These are phyloP conservation scores for Chloroclystis v-ata DNA, from an alignment of 2,888 invertebrate species.

Conservation along the genomic window DNA sequence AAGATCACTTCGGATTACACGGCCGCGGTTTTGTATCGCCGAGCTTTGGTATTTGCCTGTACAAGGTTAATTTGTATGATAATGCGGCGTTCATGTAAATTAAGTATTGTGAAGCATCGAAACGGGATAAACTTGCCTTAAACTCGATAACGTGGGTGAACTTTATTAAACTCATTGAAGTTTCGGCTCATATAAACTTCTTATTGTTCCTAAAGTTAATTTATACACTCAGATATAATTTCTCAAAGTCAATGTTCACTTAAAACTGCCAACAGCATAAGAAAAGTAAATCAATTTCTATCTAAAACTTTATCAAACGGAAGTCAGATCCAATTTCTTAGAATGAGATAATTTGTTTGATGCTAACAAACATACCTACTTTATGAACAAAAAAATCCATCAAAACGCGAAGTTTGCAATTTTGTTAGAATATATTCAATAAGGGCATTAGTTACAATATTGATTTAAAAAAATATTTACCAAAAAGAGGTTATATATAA, in stretches of 20 bases:
- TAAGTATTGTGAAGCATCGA: constrained; percentile 14
- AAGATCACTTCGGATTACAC: constrained; percentile 15
- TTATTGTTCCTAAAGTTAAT: too few species aligned
- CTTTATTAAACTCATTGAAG: constrained; percentile 1
- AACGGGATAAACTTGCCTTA: constrained; percentile 9
- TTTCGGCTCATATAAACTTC: not conserved
- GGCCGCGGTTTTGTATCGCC: constrained; percentile 18
- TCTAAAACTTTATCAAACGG: constrained; percentile 1
- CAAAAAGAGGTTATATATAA: too few species aligned
- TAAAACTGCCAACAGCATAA: not conserved
- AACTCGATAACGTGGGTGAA: constrained; percentile 3
- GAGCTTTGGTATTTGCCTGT: constrained; percentile 23
- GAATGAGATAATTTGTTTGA: too few species aligned
- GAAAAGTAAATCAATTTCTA: constrained; percentile 3
- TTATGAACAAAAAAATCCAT: too few species aligned
- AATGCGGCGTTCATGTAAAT: constrained; percentile 31
- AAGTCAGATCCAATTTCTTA: not conserved
- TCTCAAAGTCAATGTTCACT: not conserved
- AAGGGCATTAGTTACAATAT: too few species aligned
- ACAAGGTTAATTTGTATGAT: constrained; percentile 30
- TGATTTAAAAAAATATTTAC: too few species aligned
- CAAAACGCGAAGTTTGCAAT: too few species aligned
- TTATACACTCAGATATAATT: not conserved
- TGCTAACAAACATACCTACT: too few species aligned
- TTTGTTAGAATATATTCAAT: too few species aligned